phyloP scores from a whole-genome alignment of 2,888 invertebrate species.

The Dendrolimus houi region DNA sequence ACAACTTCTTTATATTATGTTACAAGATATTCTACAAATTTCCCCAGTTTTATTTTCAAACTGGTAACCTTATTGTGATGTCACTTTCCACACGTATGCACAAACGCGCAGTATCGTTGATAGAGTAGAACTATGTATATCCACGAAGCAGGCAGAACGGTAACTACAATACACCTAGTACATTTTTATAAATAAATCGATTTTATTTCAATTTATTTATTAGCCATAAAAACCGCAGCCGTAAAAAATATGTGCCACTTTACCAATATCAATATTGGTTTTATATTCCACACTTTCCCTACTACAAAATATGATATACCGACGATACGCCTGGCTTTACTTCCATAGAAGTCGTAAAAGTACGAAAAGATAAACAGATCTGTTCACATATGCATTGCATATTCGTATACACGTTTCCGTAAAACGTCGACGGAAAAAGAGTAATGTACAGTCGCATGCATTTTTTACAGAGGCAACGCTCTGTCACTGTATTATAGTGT shows the following conservation, averaged over 20 bases:
- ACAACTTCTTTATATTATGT: too few relatives aligned
- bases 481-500: slow-evolving; percentile 23
- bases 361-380: slow-evolving; percentile 9
- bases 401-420: slow-evolving; percentile 22
- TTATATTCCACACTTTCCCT: not conserved
- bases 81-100: too few relatives aligned
- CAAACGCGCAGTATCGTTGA: too few relatives aligned
- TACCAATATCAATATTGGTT: not conserved
- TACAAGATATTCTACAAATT: too few relatives aligned
- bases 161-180: too few relatives aligned
- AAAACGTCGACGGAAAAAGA: slow-evolving; percentile 28
- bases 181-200: too few relatives aligned
- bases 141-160: too few relatives aligned
- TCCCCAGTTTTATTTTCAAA: too few relatives aligned
- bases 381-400: slow-evolving; percentile 24
- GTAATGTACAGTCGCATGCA: slow-evolving; percentile 34
- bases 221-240: not conserved
- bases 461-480: slow-evolving; percentile 32
- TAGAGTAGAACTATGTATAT: too few relatives aligned
- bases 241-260: not conserved
- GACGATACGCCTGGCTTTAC: not conserved
- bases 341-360: slow-evolving; percentile 10
- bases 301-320: not conserved
- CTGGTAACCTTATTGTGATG: too few relatives aligned
- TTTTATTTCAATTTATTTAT: not conserved